Conservation (phyloP, 2,113 vertebrate genomes). For the Columba livia region DNA sequence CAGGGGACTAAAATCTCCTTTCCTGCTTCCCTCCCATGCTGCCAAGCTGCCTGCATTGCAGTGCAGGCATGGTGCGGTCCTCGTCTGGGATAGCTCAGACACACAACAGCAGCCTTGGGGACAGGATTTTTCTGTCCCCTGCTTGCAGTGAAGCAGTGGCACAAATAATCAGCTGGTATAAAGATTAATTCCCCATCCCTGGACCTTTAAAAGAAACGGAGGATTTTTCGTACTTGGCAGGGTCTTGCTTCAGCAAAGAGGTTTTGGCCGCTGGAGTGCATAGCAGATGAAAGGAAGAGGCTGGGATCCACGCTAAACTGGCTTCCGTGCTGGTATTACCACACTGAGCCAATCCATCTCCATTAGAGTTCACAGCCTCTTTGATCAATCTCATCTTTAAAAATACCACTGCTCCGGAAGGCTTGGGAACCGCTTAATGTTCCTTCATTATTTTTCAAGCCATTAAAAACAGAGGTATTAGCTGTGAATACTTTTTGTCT, state of each 20-base stretch:
- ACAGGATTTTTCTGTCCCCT: neutral
- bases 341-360: conserved; percentile 39
- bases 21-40: rapidly evolving
- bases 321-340: neutral
- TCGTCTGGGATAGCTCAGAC: neutral
- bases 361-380: conserved; percentile 53
- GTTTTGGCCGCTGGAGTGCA: neutral
- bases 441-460: conserved; percentile 41
- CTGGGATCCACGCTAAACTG: neutral
- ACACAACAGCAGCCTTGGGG: rapidly evolving
- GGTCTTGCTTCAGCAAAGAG: neutral
- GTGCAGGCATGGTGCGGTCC: rapidly evolving
- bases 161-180: neutral
- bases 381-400: conserved; percentile 66
- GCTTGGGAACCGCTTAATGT: conserved; percentile 4
- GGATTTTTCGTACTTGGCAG: neutral
- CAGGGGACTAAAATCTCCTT: neutral
- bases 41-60: neutral
- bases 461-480: conserved; percentile 48
- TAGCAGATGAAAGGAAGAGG: conserved; percentile 11
- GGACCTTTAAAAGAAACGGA: neutral
- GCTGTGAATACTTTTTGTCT: conserved; percentile 42
- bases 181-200: neutral
- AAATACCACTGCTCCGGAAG: conserved; percentile 30
- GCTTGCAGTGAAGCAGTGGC: neutral